A percentile compares a stretch with the other conserved stretches of the same genome.
These are phyloP conservation scores for Psammodynastes pulverulentus DNA, from an alignment of 2,113 vertebrate genomes.

Conservation along the genomic window DNA sequence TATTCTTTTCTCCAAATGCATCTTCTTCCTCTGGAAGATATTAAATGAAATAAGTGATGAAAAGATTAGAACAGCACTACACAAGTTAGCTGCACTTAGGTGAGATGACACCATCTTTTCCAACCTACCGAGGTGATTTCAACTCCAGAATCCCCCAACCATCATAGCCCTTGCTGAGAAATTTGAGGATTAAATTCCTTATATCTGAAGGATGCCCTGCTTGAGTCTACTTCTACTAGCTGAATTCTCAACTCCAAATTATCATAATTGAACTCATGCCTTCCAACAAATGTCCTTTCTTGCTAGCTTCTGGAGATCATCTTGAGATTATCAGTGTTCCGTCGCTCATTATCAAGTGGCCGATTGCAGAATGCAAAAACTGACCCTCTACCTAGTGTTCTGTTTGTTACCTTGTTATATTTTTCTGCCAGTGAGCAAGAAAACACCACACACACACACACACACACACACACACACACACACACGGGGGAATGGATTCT, in stretches of 20 bases:
- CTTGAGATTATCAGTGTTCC: background rate
- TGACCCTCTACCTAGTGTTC: background rate
- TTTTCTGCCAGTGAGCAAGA: background rate
- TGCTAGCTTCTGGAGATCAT: background rate
- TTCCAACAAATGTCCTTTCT: background rate
- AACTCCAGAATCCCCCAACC: background rate
- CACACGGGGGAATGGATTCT: background rate
- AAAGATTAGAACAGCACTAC: background rate
- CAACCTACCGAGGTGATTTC: background rate
- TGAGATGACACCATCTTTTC: background rate
- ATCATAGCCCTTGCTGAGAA: background rate
- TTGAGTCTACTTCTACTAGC: background rate
- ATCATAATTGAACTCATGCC: background rate
- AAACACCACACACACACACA: background rate
- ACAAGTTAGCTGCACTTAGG: background rate
- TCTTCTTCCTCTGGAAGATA: background rate
- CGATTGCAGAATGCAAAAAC: background rate
- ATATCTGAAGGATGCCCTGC: background rate
- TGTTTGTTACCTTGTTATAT: background rate
- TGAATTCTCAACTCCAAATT: background rate
- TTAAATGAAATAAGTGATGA: background rate
- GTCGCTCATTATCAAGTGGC: background rate
- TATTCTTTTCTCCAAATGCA: background rate
- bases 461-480: no score
- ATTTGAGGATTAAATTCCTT: background rate